Percentiles rank a stretch among this genome's conserved stretches.
These are phyloP conservation scores for Conistra vaccinii DNA, from an alignment of 2,888 invertebrate genomes.

Conservation along the genomic window DNA sequence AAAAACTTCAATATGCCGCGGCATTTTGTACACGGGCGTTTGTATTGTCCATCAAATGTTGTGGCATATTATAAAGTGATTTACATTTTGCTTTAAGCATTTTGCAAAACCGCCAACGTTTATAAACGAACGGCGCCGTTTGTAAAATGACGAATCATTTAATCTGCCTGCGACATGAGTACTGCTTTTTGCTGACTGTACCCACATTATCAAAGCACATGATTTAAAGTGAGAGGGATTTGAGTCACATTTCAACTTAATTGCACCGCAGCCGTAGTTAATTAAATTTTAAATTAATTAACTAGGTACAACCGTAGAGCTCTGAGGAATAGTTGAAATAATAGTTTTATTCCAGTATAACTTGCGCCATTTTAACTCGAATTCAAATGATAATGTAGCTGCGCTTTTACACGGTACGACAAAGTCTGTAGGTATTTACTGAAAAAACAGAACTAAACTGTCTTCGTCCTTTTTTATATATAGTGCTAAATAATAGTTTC, in stretches of 20 bases:
- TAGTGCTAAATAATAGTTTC: neutral
- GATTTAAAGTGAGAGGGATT: conserved; percentile 42
- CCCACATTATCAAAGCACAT: conserved; percentile 28
- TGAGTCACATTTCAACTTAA: conserved; percentile 48
- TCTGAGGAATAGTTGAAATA: conserved; percentile 37
- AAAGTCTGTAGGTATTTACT: neutral
- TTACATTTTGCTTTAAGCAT: too few species aligned
- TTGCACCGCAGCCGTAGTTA: conserved; percentile 46
- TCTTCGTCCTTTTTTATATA: too few species aligned
- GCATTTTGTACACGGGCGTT: too few species aligned
- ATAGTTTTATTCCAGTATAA: conserved; percentile 41
- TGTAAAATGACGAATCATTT: too few species aligned
- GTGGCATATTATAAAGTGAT: too few species aligned
- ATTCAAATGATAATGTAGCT: conserved; percentile 19
- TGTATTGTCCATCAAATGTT: too few species aligned
- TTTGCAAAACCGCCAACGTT: too few species aligned
- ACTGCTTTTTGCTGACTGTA: neutral
- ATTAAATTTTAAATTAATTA: conserved; percentile 65
- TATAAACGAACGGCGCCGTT: too few species aligned
- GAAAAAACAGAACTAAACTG: neutral
- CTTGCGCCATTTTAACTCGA: conserved; percentile 21
- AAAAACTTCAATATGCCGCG: too few species aligned
- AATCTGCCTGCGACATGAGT: too few species aligned
- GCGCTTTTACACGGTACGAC: neutral
- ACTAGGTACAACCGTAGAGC: conserved; percentile 35